Percentiles rank a stretch among this genome's conserved stretches.
Conservation (phyloP, 2,113 vertebrate species). For the Catharus minimus region DNA sequence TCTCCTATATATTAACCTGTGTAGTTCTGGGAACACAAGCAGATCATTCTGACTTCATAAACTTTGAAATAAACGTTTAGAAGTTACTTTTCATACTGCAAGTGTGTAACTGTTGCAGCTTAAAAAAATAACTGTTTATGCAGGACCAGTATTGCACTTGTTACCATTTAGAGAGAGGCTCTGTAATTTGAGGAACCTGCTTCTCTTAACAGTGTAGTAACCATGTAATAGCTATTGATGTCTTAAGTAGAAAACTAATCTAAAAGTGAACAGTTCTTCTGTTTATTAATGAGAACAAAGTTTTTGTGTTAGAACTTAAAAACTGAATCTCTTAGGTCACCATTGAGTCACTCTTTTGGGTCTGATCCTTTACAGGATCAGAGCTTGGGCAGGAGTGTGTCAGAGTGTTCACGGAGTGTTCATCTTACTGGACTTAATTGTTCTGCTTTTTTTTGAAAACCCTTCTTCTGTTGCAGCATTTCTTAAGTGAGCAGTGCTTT, state of each 20-base stretch:
- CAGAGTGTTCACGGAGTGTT: neutral
- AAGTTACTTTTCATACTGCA: neutral
- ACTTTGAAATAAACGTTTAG: neutral
- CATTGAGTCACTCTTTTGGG: neutral
- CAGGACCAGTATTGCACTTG: no score
- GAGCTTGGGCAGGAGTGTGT: neutral
- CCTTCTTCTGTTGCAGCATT: neutral
- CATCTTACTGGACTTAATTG: neutral
- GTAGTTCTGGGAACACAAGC: neutral
- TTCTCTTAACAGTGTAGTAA: neutral
- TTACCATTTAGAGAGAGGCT: neutral
- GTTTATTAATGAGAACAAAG: neutral
- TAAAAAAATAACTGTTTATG: neutral
- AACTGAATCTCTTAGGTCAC: neutral
- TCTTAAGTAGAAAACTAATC: neutral
- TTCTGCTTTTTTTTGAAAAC: neutral
- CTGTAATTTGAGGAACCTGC: rapidly evolving
- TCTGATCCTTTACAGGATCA: neutral
- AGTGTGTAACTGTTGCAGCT: neutral
- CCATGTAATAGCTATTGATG: neutral
- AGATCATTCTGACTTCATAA: neutral
- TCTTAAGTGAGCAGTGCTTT: neutral
- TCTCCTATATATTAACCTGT: neutral
- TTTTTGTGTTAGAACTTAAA: neutral
- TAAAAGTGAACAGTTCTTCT: neutral